A percentile compares a stretch with the other conserved stretches of the same genome.
Conservation (phyloP, 2,113 vertebrate genomes). For the Tachysurus vachellii region DNA sequence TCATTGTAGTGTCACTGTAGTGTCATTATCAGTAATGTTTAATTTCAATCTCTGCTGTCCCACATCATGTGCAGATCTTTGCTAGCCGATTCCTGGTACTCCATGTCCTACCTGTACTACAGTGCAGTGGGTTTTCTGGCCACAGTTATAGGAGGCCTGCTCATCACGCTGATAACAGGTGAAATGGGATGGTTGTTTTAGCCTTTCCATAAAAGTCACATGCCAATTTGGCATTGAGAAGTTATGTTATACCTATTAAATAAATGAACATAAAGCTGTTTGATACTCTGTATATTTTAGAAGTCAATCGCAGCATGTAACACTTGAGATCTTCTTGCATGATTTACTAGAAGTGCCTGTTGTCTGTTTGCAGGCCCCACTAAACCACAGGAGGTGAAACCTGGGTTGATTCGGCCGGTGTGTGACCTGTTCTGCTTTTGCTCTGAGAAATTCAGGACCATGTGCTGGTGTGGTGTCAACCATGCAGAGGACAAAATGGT, state of each 20-base stretch:
- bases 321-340: not conserved
- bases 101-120: constrained; percentile 83
- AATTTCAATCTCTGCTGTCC: not conserved
- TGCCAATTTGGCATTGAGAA: not conserved
- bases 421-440: constrained; percentile 80
- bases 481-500: constrained; percentile 58
- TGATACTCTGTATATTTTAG: not conserved
- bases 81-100: constrained; percentile 81
- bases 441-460: constrained; percentile 70
- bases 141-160: constrained; percentile 64
- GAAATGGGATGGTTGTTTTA: not conserved
- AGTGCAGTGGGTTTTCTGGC: constrained; percentile 77
- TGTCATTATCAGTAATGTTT: constrained; percentile 4
- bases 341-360: not conserved
- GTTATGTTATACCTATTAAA: not conserved
- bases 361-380: constrained; percentile 64
- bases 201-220: not conserved
- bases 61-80: constrained; percentile 67
- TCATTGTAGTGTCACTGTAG: not conserved
- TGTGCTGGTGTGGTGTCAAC: constrained; percentile 75
- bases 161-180: constrained; percentile 82
- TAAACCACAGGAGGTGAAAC: constrained; percentile 71
- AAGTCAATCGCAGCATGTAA: not conserved
- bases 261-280: not conserved
- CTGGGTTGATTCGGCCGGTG: constrained; percentile 75